phyloP scores from a whole-genome alignment of 1,140 invertebrate species.

The Hermetia illucens region DNA sequence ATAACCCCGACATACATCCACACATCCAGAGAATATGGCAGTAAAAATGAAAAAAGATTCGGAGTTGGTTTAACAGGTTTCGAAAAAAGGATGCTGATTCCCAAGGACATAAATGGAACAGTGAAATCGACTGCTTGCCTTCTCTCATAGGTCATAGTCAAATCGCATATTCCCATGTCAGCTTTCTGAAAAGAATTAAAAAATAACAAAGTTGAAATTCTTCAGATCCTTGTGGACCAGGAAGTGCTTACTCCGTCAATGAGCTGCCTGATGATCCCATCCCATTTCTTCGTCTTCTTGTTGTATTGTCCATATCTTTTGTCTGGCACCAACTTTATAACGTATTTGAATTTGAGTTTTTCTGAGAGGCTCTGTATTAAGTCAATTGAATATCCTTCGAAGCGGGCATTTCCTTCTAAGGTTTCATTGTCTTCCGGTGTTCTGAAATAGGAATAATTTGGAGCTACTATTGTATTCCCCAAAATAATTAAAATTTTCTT shows the following conservation, averaged over 20 bases:
- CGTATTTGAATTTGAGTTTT: conserved; percentile 63
- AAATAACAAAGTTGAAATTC: too few species aligned
- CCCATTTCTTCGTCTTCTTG: conserved; percentile 59
- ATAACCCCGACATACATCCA: conserved; percentile 88
- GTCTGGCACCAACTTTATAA: conserved; percentile 53
- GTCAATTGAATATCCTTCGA: conserved; percentile 70
- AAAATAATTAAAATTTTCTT: too few species aligned
- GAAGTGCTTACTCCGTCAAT: conserved; percentile 60
- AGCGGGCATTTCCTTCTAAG: conserved; percentile 39
- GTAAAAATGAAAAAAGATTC: conserved; percentile 73
- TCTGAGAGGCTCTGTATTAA: conserved; percentile 60
- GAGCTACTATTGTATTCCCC: background rate
- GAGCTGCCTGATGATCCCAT: conserved; percentile 72
- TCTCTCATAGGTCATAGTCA: conserved; percentile 77
- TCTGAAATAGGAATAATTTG: conserved; percentile 5
- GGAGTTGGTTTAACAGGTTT: conserved; percentile 54
- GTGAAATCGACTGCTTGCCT: conserved; percentile 75
- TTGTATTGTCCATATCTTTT: conserved; percentile 58
- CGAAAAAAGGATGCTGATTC: conserved; percentile 40
- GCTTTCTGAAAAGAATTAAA: conserved; percentile 49
- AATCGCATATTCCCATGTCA: conserved; percentile 75
- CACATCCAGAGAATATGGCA: conserved; percentile 76
- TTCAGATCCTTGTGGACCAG: background rate
- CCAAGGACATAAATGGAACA: conserved; percentile 80
- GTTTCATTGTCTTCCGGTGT: conserved; percentile 27